phyloP scores from a whole-genome alignment of 2,113 vertebrate species.

The Cnemophilus loriae region DNA sequence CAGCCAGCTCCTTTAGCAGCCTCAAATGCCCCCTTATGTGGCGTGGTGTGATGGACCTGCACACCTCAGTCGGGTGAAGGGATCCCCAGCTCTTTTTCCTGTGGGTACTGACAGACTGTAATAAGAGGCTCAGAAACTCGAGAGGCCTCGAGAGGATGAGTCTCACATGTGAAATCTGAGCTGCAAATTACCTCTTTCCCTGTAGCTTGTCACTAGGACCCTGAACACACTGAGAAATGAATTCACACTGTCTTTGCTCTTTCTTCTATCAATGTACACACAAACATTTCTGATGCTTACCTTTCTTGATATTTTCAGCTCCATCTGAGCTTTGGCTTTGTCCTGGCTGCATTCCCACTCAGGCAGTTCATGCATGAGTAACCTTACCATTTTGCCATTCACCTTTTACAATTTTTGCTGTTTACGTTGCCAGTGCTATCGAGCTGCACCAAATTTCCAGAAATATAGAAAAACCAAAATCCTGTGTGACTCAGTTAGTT shows the following conservation, averaged over 20 bases:
- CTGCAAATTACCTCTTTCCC: not conserved
- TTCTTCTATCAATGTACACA: not conserved
- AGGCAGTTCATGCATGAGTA: not conserved
- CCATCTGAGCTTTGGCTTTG: not conserved
- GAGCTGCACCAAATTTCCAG: not conserved
- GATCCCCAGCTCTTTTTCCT: not conserved
- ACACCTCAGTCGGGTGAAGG: accelerated
- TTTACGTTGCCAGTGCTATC: not conserved
- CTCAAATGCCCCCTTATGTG: not conserved
- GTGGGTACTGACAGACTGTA: not conserved
- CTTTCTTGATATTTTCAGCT: not conserved
- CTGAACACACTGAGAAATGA: not conserved
- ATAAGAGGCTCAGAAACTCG: not conserved
- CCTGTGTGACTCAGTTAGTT: not conserved
- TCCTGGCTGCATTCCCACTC: not conserved
- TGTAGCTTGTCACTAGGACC: not conserved
- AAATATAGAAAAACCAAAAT: not conserved
- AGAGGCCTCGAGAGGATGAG: not conserved
- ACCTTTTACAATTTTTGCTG: not conserved
- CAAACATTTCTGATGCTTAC: not conserved
- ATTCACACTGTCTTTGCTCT: not conserved
- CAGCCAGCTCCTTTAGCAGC: not conserved
- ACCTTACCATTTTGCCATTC: not conserved
- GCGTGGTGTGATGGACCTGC: not conserved
- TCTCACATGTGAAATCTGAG: not conserved